A percentile compares a stretch with the other conserved stretches of the same genome.
phyloP scores from a whole-genome alignment of 2,888 invertebrate genomes.

The Tigriopus californicus region DNA sequence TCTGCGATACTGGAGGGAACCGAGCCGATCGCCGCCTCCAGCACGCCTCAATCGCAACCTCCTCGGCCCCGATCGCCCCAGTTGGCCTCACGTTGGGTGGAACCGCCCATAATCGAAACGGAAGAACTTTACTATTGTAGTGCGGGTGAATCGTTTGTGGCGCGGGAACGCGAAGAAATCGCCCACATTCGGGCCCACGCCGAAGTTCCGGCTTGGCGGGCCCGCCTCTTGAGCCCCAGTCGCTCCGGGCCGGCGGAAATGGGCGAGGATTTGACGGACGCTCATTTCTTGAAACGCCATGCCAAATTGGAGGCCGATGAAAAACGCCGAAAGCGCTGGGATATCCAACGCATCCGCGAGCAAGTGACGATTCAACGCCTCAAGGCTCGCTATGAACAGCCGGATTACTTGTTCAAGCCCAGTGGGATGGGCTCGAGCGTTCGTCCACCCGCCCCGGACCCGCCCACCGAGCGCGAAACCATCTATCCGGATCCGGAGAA shows the following conservation, averaged over 20 bases:
- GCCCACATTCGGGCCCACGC: neutral
- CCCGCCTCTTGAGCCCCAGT: neutral
- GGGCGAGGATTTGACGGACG: neutral
- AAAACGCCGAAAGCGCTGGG: slow-evolving; percentile 1
- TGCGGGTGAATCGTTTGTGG: neutral
- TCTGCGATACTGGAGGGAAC: too few relatives aligned
- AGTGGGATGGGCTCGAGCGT: neutral
- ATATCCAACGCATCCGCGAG: slow-evolving; percentile 5
- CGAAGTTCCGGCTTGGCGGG: neutral
- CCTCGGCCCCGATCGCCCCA: too few relatives aligned
- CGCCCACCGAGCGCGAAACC: too few relatives aligned
- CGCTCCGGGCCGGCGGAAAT: neutral
- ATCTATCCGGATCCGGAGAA: neutral
- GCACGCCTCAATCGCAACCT: neutral
- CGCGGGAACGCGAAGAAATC: neutral
- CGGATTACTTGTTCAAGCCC: neutral
- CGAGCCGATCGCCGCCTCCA: neutral
- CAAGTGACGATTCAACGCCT: neutral
- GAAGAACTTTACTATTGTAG: neutral
- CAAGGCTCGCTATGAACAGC: neutral
- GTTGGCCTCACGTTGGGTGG: too few relatives aligned
- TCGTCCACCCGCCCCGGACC: too few relatives aligned
- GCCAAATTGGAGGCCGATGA: neutral
- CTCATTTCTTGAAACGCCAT: neutral
- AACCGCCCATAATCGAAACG: neutral